Conservation (phyloP, 2,797 vertebrate species). For the Labeo calbasu region DNA sequence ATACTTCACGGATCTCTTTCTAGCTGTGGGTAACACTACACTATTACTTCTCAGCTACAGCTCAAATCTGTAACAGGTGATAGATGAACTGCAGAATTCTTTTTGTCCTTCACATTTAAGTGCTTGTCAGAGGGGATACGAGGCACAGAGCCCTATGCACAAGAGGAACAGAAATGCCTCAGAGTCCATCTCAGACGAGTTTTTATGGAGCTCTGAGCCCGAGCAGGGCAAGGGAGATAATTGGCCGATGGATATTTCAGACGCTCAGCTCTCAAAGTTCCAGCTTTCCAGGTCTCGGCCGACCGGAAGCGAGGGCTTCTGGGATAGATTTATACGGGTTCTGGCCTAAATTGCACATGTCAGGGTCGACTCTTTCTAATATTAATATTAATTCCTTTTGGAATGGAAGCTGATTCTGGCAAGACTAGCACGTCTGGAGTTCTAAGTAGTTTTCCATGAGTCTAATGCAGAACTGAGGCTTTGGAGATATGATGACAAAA, state of each 20-base stretch:
- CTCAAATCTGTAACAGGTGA: slow-evolving; percentile 60
- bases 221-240: slow-evolving; percentile 59
- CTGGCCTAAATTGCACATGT: slow-evolving; percentile 77
- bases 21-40: slow-evolving; percentile 51
- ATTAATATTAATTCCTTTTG: slow-evolving; percentile 79
- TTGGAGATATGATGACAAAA: slow-evolving; percentile 78
- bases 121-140: slow-evolving; percentile 53
- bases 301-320: slow-evolving; percentile 73
- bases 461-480: slow-evolving; percentile 71
- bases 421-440: slow-evolving; percentile 70
- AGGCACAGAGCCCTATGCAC: slow-evolving; percentile 48
- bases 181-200: slow-evolving; percentile 51
- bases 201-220: slow-evolving; percentile 58
- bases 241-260: slow-evolving; percentile 70
- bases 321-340: slow-evolving; percentile 77
- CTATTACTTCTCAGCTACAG: slow-evolving; percentile 51
- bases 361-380: slow-evolving; percentile 74
- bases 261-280: slow-evolving; percentile 55
- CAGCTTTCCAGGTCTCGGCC: slow-evolving; percentile 67
- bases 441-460: slow-evolving; percentile 79
- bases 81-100: slow-evolving; percentile 56
- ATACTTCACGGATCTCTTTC: slow-evolving; percentile 41
- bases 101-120: slow-evolving; percentile 61
- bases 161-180: slow-evolving; percentile 50
- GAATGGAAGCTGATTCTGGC: slow-evolving; percentile 73